These are phyloP conservation scores for Blastomussa wellsi DNA, from an alignment of 92 coral and sea anemone species.

Conservation along the genomic window DNA sequence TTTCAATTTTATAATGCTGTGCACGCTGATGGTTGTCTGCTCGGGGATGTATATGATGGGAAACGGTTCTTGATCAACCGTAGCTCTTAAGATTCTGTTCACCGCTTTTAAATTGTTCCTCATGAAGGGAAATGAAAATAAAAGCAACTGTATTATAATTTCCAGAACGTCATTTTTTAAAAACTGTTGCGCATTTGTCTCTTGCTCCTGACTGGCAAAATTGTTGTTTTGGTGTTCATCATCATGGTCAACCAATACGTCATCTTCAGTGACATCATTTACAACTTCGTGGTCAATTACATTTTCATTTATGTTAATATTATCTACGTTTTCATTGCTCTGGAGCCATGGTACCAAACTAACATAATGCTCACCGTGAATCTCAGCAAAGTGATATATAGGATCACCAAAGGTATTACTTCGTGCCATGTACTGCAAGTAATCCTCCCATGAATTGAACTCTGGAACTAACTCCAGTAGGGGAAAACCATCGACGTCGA, in stretches of 20 bases:
- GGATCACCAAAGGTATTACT: constrained; percentile 14
- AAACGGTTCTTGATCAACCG: neutral
- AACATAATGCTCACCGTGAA: no score
- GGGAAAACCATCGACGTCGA: constrained; percentile 43
- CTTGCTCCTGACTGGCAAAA: constrained; percentile 2
- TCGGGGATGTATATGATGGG: constrained; percentile 4
- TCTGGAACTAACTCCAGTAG: constrained; percentile 10
- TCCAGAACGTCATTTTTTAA: constrained; percentile 12
- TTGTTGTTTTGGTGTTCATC: neutral
- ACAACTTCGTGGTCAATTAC: no score
- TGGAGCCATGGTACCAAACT: no score
- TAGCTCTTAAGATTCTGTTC: constrained; percentile 19
- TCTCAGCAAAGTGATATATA: constrained; percentile 21
- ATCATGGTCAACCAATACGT: neutral
- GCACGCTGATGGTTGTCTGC: constrained; percentile 3
- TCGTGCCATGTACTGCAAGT: constrained; percentile 9
- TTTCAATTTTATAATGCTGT: neutral
- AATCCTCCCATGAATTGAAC: constrained; percentile 16
- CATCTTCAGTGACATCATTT: neutral
- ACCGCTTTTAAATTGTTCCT: constrained; percentile 6
- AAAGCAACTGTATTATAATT: neutral
- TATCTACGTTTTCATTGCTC: no score
- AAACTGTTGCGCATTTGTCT: constrained; percentile 1
- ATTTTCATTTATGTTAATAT: no score
- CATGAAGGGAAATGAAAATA: constrained; percentile 2